Evolutionary conservation across 1,140 invertebrate genomes (phyloP).

Genomic region (Atta texana): DNA sequence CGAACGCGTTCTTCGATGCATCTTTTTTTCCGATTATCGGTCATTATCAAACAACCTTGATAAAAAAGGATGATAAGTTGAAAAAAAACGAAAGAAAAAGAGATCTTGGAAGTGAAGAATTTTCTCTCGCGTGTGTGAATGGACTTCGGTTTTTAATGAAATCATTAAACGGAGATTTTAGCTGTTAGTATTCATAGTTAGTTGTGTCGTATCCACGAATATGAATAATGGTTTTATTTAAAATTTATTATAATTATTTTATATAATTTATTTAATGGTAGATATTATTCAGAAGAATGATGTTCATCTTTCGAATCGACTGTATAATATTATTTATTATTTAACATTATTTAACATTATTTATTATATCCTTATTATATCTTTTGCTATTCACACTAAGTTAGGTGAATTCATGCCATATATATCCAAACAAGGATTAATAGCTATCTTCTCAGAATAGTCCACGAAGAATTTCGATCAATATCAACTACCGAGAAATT

Average conservation of each 20-base stretch:
- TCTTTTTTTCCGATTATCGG: constrained; percentile 41
- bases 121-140: neutral
- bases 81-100: neutral
- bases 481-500: neutral
- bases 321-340: constrained; percentile 16
- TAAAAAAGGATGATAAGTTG: neutral
- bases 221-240: neutral
- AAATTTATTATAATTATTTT: too few species aligned
- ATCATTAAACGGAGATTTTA: constrained; percentile 1
- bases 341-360: constrained; percentile 20
- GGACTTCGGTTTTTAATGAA: constrained; percentile 11
- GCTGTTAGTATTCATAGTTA: constrained; percentile 2
- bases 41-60: constrained; percentile 58
- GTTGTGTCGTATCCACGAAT: neutral
- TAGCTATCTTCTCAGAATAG: neutral
- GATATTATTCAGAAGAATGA: neutral
- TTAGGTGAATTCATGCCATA: neutral
- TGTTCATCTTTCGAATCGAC: neutral
- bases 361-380: constrained; percentile 13
- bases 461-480: neutral
- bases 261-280: too few species aligned
- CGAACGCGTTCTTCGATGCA: constrained; percentile 20
- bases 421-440: constrained; percentile 6
- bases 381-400: neutral
- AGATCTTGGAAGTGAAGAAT: neutral